Base-by-base conservation (phyloP, 2,888 invertebrate species). In the Pegoplata infirma region DNA sequence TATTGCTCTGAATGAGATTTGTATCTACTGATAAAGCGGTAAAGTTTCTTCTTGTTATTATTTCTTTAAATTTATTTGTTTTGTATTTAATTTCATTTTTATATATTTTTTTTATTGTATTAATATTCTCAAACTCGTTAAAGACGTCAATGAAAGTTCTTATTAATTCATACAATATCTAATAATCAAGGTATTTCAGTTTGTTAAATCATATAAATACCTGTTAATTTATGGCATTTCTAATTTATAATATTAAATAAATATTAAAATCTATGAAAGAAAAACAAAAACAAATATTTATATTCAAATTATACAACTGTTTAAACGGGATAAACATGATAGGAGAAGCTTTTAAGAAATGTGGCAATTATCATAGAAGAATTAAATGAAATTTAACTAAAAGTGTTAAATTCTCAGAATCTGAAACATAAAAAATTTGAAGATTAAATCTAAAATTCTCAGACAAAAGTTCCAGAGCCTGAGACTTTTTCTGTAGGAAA, bases 201-300 rank as follows among this genome's bases (percentile, higher is more conserved):
- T 63, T 49, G 56, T 63, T 46, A 21, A 68, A 68, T 73, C 58
- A 68, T 73, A n/a, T n/a, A 73, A 78, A 78, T 73, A 68, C 46
- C 59, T 36, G 36, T 32, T 74, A 74, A 79, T 74, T 79, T 79
- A 74, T 74, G 55, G 49, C 47, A 61, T 71, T 71, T 71, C 16
- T 46, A 56, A 66, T 75, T 66, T 47, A 74, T 53, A 55, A 61
- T 46, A 46, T 59, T 17, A 17, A 53, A 73, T 72, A 66, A 63
- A 66, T 61, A 28, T 55, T 55, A 16, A 36, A 67, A 16, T 51
- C 12, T 25, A 61, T 69, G 44, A 77, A 67, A n/a, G n/a, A n/a
- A n/a, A n/a, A n/a, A n/a, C n/a, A n/a, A n/a, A n/a, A n/a, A n/a
- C n/a, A n/a, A n/a, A n/a, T n/a, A n/a, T n/a, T n/a, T n/a, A n/a